Evolutionary conservation across 1,140 invertebrate genomes (phyloP), one percentile per base, ranked within the genome.

Genomic region (Centruroides sculpturatus): DNA sequence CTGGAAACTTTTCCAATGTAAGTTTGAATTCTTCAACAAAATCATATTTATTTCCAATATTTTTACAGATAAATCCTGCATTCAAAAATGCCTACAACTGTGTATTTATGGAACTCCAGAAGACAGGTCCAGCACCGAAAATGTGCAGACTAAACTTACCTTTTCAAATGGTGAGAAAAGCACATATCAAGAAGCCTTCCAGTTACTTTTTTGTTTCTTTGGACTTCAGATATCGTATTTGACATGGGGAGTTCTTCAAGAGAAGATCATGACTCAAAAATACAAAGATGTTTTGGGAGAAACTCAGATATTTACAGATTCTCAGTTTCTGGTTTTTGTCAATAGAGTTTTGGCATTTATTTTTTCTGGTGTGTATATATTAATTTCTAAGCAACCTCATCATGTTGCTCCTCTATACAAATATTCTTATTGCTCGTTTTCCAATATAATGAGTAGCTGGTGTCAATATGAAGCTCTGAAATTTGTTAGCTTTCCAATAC

Each of bases 391-490:
- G 82, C 54, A 87, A 65, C 82, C 86, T 6, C 76, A 82, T 6
- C 84, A 91, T 68, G 79, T 79, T 52, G 86, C 89, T 56, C 95
- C 96, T 5, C 77, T 98, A 3, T 98, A 97, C 74, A 92, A 95
- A 77, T 98, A 98, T 77, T 88, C 87, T 0, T 98, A 87, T 77
- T 92, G 92, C 72, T 95, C 94, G 1, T 84, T 99, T 67, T 96
- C 92, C 13, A 99, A 99, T 75, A 92, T 98, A 62, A 85, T 99
- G 81, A 97, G 93, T 72, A 94, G 92, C 50, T 99, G 95, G 95
- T 98, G 92, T 75, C 96, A 99, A 75, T 99, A 99, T 72, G 96
- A 99, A 77, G 95, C 95, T 34, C 77, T 99, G 4, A 99, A 98
- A 75, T 99, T 87, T 77, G 91, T 99, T 66, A 95, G 87, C 70